A percentile compares a stretch with the other conserved stretches of the same genome.
Evolutionary conservation across 2,113 vertebrate species (phyloP).

Genomic region (Semnornis frantzii): DNA sequence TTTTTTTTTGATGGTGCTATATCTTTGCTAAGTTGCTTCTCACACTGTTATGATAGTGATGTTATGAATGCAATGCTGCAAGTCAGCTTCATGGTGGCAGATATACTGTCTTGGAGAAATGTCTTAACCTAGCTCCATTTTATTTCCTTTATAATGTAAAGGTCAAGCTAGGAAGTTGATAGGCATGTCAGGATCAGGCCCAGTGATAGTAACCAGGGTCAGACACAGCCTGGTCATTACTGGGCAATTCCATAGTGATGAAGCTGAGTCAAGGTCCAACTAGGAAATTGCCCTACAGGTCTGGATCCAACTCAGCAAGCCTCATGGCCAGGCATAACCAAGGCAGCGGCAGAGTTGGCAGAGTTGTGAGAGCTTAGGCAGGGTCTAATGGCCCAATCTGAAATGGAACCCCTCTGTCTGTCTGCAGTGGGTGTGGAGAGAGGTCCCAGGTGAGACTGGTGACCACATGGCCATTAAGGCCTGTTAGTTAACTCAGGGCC

Average conservation of each 20-base stretch:
- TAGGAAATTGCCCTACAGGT: rapidly evolving
- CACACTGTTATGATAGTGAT: not conserved
- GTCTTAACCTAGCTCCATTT: not conserved
- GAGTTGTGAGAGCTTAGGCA: not conserved
- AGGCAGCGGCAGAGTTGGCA: not conserved
- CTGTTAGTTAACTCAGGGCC: not conserved
- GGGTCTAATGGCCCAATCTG: not conserved
- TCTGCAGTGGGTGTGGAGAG: not conserved
- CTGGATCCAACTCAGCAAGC: not conserved
- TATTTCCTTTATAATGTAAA: not conserved
- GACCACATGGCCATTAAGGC: too few relatives aligned
- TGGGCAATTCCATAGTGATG: not conserved
- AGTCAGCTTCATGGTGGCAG: not conserved
- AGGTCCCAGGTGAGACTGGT: not conserved
- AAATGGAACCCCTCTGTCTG: not conserved
- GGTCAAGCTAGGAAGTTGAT: not conserved
- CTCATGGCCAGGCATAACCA: not conserved
- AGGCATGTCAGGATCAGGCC: not conserved
- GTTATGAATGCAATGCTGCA: not conserved
- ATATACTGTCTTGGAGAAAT: not conserved
- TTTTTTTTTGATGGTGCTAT: not conserved
- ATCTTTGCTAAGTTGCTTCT: not conserved
- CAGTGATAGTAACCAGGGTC: not conserved
- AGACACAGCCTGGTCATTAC: not conserved
- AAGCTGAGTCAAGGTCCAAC: not conserved